These are phyloP conservation scores for Eretmochelys imbricata DNA, from an alignment of 2,113 vertebrate genomes.

Conservation along the genomic window DNA sequence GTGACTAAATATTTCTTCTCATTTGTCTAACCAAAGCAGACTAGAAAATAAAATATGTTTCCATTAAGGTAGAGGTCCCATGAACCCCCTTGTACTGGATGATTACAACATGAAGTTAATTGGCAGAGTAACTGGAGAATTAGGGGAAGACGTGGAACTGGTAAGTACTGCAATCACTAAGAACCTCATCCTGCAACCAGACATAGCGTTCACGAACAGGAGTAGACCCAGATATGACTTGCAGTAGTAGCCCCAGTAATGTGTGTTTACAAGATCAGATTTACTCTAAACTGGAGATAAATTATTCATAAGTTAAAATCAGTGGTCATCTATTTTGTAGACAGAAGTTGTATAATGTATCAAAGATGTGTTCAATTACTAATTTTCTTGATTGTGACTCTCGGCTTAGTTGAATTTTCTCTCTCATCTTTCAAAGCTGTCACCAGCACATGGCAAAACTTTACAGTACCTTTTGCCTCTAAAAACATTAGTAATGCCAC, in stretches of 20 bases:
- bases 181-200: not conserved
- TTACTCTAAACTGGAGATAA: not conserved
- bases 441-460: conserved; percentile 6
- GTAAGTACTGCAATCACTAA: conserved; percentile 65
- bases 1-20: not conserved
- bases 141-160: conserved; percentile 70
- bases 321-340: not conserved
- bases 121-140: conserved; percentile 69
- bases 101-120: conserved; percentile 78
- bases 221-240: not conserved
- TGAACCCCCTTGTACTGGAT: conserved; percentile 78
- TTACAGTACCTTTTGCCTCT: conserved; percentile 31
- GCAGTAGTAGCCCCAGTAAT: not conserved
- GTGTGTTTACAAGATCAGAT: not conserved
- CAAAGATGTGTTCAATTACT: not conserved
- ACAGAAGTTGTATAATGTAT: not conserved
- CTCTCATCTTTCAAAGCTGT: conserved; percentile 25
- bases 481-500: not conserved
- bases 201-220: not conserved
- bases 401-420: not conserved
- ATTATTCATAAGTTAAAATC: conserved; percentile 9
- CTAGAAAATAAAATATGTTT: conserved; percentile 42
- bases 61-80: conserved; percentile 77
- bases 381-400: not conserved
- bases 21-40: conserved; percentile 51